Base-by-base conservation (phyloP, 1,140 invertebrate genomes). In the Magallana ariakensis region DNA sequence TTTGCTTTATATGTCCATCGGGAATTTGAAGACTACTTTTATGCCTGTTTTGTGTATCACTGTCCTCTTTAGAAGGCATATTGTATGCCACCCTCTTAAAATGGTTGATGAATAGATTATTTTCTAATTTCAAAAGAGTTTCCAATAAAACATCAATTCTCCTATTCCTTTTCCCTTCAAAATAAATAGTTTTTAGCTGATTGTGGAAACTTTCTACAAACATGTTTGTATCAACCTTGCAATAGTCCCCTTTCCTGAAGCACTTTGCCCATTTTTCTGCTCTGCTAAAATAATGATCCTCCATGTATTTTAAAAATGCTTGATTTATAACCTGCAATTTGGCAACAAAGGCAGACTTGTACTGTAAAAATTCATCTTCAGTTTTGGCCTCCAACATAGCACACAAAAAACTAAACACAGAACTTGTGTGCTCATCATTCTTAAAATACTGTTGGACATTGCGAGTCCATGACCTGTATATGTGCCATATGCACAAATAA, bases 141-240 rank as follows among this genome's bases (percentile, higher is more conserved):
- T 86, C 22, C 15, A 86, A 56, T n/a, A 86, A n/a, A 13, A 22
- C 62, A 60, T 86, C 85, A 46, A 86, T 56, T n/a, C 85, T 81
- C 53, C 56, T 86, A 46, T 86, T 86, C 15, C 54, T n/a, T 26
- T 86, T 86, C 33, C 75, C 62, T 26, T 9, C 8, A 16, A 86
- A 81, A 16, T 86, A 86, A 62, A 81, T 82, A 58, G 85, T 80
- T 86, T 86, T 82, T 13, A 81, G 33, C 7, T 60, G 57, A 53
- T 86, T 81, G 56, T 86, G 85, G 22, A 86, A 86, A 81, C 85
- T 86, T 54, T 86, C 85, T 53, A 86, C 58, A 82, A 86, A 86
- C 85, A 86, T 85, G 80, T 85, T 85, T 10, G 85, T 85, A 54
- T 80, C 57, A 15, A 85, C 58, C 19, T 86, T 57, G 22, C 26